These are phyloP conservation scores for Microcebus murinus DNA, from an alignment of 2,113 vertebrate genomes.

Conservation along the genomic window DNA sequence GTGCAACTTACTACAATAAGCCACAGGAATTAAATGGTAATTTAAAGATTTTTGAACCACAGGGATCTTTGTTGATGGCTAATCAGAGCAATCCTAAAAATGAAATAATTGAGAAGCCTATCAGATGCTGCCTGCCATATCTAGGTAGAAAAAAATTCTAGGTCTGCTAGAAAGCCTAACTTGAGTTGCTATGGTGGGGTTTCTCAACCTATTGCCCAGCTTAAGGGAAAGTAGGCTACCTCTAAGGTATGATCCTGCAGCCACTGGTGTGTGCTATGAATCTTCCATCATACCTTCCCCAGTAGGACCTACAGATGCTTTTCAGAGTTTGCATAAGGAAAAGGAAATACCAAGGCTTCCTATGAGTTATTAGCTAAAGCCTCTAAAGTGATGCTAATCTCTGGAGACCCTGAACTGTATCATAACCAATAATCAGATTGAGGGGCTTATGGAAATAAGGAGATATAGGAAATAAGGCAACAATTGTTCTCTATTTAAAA, in stretches of 20 bases:
- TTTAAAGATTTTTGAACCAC: background rate
- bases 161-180: background rate
- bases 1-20: background rate
- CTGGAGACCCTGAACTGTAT: background rate
- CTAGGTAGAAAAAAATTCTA: background rate
- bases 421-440: background rate
- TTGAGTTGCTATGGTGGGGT: background rate
- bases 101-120: background rate
- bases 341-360: background rate
- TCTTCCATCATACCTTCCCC: background rate
- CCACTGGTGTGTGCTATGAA: background rate
- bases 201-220: background rate
- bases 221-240: background rate
- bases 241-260: background rate
- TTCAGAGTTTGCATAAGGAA: background rate
- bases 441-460: background rate
- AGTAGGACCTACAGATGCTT: background rate
- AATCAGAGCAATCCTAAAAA: background rate
- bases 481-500: background rate
- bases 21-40: background rate
- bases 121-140: background rate
- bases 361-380: background rate
- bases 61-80: background rate
- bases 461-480: background rate
- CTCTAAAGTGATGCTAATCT: background rate